Base-by-base conservation (phyloP, 2,113 vertebrate species). In the Seriola rivoliana region DNA sequence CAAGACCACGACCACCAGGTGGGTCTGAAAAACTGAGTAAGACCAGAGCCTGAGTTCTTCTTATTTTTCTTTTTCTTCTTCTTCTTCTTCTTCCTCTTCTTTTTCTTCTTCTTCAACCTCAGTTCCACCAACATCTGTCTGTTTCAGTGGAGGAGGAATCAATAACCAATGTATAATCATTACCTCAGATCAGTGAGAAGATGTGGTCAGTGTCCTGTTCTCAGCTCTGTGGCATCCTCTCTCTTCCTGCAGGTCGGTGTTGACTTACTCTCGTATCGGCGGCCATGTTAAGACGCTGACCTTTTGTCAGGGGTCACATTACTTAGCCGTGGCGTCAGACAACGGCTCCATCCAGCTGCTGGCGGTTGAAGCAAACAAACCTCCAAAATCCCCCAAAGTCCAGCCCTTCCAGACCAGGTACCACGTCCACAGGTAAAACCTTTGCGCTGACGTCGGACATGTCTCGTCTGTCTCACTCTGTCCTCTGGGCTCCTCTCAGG, bases 1-100 rank as follows among this genome's bases (percentile, higher is more conserved):
- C 52, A 99, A 99, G 93, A 99, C 97, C 40, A 99, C 98, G 6
- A 99, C 98, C 63, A 99, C 97, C 72, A 97, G 98, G 98, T 99
- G 40, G 40, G 40, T 42, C 40, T 10, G 2, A 42, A 8, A 36
- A 36, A 36, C 34, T 36, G 34, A 36, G 34, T 36, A 36, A 36
- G 34, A 36, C 34, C 29, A 29, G 29, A 29, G 29, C 29, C 29
- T 29, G 29, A 29, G 29, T 29, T 29, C 29, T 29, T 29, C 29
- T 29, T 29, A 0, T 29, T 29, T 2, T 29, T 29, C 29, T 2
- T 29, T 2, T 29, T 29, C 29, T 29, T 29, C 29, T 29, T 29
- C 2, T 29, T 29, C 29, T 2, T 29, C 29, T 29, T 29, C 29
- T 29, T 29, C 2, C 2, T 29, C 29, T 29, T 29, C 2, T 29